Evolutionary conservation across 2,888 invertebrate genomes (phyloP), one percentile per base, ranked within the genome.

Genomic region (Listrodromus nycthemerus): DNA sequence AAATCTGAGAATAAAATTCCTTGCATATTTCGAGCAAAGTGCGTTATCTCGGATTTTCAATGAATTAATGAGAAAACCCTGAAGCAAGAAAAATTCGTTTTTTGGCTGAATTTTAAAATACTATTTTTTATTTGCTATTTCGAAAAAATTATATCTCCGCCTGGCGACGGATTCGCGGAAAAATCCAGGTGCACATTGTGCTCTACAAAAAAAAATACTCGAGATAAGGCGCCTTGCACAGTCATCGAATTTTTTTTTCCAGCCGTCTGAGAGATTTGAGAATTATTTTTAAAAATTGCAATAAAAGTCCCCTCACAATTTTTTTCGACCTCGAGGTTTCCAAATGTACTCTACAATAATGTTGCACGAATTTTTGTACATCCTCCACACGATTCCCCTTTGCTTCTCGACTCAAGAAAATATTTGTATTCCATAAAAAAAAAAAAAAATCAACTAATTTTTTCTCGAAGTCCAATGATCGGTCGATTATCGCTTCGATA

Each of bases 401-500:
- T 50, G n/a, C 6, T 19, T 19, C 50, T 1, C 3, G 19, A 50
- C 19, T 50, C 4, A 19, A 50, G 1, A 1, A 10, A 50, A 19
- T 7, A 5, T 19, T 50, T 6, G 19, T 50, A 8, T 24, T 8
- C 33, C 33, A 37, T 2, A 30, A 63, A 30, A 24, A 30, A 30
- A 30, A 30, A 63, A 50, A 33, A 52, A 19, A 16, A 33, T 13
- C 16, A 5, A 58, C 21, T 55, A n/a, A n/a, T 58, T 24, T 71
- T 58, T 55, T 71, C 50, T 16, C 10, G 19, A 10, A 65, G 50
- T 61, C 71, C 61, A 37, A 65, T 33, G 45, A 52, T 48, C 1
- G 75, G 19, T 19, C 63, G 63, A 58, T 73, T 8, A 10, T 50
- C 65, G 50, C 37, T 52, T 65, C 33, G 65, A 52, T 93, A 96